Conservation (phyloP, 2,888 invertebrate species). For the Meteorus cinctellus region DNA sequence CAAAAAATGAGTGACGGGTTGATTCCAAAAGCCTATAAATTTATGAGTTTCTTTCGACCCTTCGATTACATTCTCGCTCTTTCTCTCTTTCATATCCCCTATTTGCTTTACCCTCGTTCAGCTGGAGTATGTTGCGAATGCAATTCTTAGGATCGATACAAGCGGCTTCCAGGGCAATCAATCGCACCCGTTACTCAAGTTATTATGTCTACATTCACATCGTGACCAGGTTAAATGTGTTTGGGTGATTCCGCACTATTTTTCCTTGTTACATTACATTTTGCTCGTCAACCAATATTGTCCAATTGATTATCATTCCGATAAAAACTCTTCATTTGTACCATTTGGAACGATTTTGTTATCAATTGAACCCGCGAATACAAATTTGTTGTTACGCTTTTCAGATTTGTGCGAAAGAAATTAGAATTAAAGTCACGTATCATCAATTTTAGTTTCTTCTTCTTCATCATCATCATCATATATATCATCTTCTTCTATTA, state of each 20-base stretch:
- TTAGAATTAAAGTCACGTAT: slow-evolving; percentile 6
- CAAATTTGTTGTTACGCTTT: neutral
- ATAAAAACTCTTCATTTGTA: slow-evolving; percentile 11
- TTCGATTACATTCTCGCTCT: neutral
- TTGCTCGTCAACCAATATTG: slow-evolving; percentile 3
- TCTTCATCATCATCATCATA: slow-evolving; percentile 20
- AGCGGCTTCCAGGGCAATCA: slow-evolving; percentile 34
- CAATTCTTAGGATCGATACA: slow-evolving; percentile 37
- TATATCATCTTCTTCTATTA: slow-evolving; percentile 38
- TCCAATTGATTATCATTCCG: neutral
- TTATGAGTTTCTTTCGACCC: slow-evolving; percentile 13
- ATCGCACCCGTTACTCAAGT: slow-evolving; percentile 38
- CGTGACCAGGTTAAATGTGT: slow-evolving; percentile 31
- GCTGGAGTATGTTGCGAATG: slow-evolving; percentile 34
- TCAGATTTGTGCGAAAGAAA: neutral
- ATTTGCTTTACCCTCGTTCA: neutral
- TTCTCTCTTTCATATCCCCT: no score
- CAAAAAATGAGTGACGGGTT: slow-evolving; percentile 14
- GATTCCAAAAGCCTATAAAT: slow-evolving; percentile 18
- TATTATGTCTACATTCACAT: slow-evolving; percentile 38
- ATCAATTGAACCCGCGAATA: neutral
- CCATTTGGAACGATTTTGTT: neutral
- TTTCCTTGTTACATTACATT: neutral
- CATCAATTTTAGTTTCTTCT: slow-evolving; percentile 27
- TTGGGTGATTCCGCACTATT: slow-evolving; percentile 18